Percentiles rank a stretch among this genome's conserved stretches.
Conservation (phyloP, 1,140 invertebrate species). For the Caligus rogercresseyi region DNA sequence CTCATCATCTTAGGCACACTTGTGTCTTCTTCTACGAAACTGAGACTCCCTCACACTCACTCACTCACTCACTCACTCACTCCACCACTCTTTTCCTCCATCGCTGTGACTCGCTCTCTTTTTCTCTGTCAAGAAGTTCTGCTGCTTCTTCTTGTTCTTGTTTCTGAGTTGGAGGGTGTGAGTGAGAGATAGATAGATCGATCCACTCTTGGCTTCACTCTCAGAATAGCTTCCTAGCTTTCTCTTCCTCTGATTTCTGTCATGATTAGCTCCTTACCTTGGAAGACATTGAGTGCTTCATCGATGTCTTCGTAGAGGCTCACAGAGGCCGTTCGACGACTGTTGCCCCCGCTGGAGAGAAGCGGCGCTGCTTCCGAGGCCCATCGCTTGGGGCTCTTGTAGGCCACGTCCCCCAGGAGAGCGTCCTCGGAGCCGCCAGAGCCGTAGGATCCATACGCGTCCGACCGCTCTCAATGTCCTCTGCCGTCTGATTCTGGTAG, state of each 20-base stretch:
- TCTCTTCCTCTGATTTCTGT: no score
- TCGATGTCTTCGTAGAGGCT: neutral
- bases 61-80: no score
- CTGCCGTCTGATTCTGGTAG: slow-evolving; percentile 15
- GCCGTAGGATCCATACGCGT: neutral
- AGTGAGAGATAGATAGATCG: no score
- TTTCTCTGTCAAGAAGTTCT: neutral
- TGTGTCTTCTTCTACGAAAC: no score
- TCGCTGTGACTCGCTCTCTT: neutral
- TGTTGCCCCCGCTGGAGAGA: neutral
- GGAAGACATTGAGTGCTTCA: neutral
- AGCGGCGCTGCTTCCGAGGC: neutral
- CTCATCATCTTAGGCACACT: no score
- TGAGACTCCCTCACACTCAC: no score
- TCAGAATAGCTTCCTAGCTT: no score
- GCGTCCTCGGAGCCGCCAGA: slow-evolving; percentile 12
- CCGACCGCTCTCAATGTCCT: slow-evolving; percentile 10
- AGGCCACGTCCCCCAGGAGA: neutral
- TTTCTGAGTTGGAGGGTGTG: no score
- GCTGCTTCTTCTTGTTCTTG: no score
- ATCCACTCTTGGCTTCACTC: no score
- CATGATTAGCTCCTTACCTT: no score
- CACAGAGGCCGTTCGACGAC: neutral
- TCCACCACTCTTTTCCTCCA: neutral
- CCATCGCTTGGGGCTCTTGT: neutral